Base-by-base conservation (phyloP, 2,113 vertebrate genomes). In the Pogona vitticeps region DNA sequence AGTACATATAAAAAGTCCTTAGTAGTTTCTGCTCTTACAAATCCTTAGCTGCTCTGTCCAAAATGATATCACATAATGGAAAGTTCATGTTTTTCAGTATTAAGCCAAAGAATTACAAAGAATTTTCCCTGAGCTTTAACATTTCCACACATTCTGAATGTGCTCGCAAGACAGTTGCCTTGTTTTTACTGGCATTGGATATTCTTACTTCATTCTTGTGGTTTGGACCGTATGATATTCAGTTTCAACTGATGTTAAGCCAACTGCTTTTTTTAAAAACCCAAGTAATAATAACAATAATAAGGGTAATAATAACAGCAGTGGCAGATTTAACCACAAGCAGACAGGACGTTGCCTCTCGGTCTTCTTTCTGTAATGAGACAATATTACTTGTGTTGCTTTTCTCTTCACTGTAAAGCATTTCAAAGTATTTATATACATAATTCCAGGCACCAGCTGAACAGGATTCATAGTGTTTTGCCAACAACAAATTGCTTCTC, bases 21-120 rank as follows among this genome's bases (percentile, higher is more conserved):
- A 94, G 89, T 77, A 80, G 87, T 92, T 87, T 90, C 71, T 91
- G 77, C 72, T 89, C 71, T 38, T 59, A 84, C 86, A 89, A 82
- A 88, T 88, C 90, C 80, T 94, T 88, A 86, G 36, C 87, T 82
- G 33, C 88, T 89, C 86, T 93, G 70, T 31, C 72, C 46, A 86
- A 89, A 93, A 92, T 3, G 26, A 38, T 6, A 82, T 90, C 56
- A 63, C 85, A 86, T 88, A 90, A 89, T 86, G 82, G 88, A 89
- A 95, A 95, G 89, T 88, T 86, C 89, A 91, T 93, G 91, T 65
- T 89, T 88, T 79, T 90, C 87, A 84, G 82, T 36, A 82, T 92
- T 94, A 94, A 93, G 84, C 91, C 88, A 94, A 93, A 91, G 93
- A 91, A 92, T 92, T 88, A 88, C 58, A 84, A 76, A 33, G 67